Evolutionary conservation across 2,888 invertebrate species (phyloP).

Genomic region (Papilio protenor): DNA sequence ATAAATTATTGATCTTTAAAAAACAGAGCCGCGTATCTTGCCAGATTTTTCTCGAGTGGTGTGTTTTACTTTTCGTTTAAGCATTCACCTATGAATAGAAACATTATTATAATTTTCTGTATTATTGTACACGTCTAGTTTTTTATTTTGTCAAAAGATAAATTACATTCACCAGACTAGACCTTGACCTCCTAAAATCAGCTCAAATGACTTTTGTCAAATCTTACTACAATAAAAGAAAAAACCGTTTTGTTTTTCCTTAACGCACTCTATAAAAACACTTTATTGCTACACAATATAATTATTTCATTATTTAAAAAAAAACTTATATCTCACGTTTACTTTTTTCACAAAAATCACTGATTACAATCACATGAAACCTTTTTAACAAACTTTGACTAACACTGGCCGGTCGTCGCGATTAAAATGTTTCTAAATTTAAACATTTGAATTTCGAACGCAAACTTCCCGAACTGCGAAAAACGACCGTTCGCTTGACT

Average conservation of each 20-base stretch:
- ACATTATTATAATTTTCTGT: background rate
- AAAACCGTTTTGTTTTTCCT: constrained; percentile 8
- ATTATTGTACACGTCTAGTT: background rate
- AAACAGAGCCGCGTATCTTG: constrained; percentile 1
- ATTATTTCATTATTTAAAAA: background rate
- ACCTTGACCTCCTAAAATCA: constrained; percentile 26
- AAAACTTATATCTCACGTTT: background rate
- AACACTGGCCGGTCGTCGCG: constrained; percentile 31
- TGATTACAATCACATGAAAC: constrained; percentile 12
- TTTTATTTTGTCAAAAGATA: background rate
- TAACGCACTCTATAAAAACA: constrained; percentile 4
- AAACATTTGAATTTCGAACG: constrained; percentile 53
- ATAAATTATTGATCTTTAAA: constrained; percentile 14
- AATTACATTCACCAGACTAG: background rate
- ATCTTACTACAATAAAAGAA: constrained; percentile 15
- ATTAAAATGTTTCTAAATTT: constrained; percentile 49
- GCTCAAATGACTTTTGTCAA: constrained; percentile 17
- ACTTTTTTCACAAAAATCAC: constrained; percentile 2
- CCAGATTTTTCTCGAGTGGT: constrained; percentile 13
- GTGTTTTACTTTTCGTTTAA: background rate
- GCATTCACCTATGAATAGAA: background rate
- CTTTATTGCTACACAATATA: background rate
- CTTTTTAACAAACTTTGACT: constrained; percentile 20
- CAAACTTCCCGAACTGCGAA: constrained; percentile 52
- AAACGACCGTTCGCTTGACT: constrained; percentile 59